Base-by-base conservation (phyloP, 2,113 vertebrate species). In the Tricholaema leucomelas region DNA sequence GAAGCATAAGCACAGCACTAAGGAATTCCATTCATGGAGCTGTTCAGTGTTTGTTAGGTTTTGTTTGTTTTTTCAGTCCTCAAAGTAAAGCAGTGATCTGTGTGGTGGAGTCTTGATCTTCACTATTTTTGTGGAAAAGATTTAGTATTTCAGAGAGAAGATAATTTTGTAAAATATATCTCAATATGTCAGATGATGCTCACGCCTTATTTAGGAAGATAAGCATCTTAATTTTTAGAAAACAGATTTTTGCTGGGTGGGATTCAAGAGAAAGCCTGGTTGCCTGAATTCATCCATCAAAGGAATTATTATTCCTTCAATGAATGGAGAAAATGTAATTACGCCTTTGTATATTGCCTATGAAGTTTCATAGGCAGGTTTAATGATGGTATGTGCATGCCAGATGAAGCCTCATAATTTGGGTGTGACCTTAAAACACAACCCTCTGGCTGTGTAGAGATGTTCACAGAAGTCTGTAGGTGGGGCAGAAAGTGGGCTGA, bases 371-470 rank as follows among this genome's bases (percentile, higher is more conserved):
- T 78, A 85, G 90, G 92, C 80, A 91, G 80, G 83, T 85, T 96
- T 96, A 90, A 92, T 95, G 76, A 92, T 31, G 88, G 61, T 95
- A 83, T 88, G 79, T 95, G 83, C 73, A 58, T 94, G 92, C 90
- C 93, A 94, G 73, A 73, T 95, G 73, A 95, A 83, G 93, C 88
- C 80, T 95, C 85, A 72, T 90, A 90, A 91, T 95, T 92, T 95
- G 94, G 95, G 95, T 90, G 94, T 96, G 93, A 95, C 92, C 90
- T 94, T 88, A 95, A 95, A 96, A 95, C 81, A 95, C 70, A 96
- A 36, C 85, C 95, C 95, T 96, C 94, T 95, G 95, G 95, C 94
- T 92, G 93, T 91, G 69, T 72, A 72, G 94, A 96, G 87, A 69
- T 84, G 73, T 91, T 95, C 80, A 81, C n/a, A 95, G 90, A 86